Base-by-base conservation (phyloP, 2,113 vertebrate genomes). In the Papio anubis region DNA sequence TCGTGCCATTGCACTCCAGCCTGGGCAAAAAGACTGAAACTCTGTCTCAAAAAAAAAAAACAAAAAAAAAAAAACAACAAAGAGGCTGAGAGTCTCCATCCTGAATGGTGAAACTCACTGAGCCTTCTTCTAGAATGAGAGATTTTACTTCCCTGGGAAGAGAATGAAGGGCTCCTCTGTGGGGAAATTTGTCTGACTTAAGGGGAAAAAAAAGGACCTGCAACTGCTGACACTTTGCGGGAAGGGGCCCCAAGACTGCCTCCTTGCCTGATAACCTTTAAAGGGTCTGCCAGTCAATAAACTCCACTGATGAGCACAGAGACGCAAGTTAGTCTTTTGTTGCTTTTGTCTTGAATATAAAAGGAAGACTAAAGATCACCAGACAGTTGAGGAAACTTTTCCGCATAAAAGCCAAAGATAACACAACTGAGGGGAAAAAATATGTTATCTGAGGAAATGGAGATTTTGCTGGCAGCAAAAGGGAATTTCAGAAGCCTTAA, bases 341-440 rank as follows among this genome's bases (percentile, higher is more conserved):
- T 32, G 38, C 68, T 55, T 96, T 66, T 55, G 35, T 92, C 64
- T 84, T 87, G 83, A 82, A 61, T 96, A 73, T 50, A 64, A 80
- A 91, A 88, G 68, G 66, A 95, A 82, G 50, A 73, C 43, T 45
- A 88, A 55, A 72, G 78, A 88, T 76, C 50, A 82, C 8, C 23
- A 93, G 45, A 90, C 10, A 50, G 86, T 76, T 64, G 64, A 81
- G 3, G 40, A 87, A 25, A 8, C n/a, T 70, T 83, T 92, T 25
- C 80, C 88, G 14, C 27, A 30, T 81, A 90, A 96, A 97, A 80
- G 84, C 55, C 55, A 76, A 90, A 88, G 38, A 64, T 8, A 52
- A 87, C 57, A 72, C 81, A 88, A 45, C 73, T 38, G 35, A 94
- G 18, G 45, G 35, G 7, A 40, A 43, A 61, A 43, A 35, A 40